Conservation (phyloP, 2,113 vertebrate species). For the Peromyscus californicus region DNA sequence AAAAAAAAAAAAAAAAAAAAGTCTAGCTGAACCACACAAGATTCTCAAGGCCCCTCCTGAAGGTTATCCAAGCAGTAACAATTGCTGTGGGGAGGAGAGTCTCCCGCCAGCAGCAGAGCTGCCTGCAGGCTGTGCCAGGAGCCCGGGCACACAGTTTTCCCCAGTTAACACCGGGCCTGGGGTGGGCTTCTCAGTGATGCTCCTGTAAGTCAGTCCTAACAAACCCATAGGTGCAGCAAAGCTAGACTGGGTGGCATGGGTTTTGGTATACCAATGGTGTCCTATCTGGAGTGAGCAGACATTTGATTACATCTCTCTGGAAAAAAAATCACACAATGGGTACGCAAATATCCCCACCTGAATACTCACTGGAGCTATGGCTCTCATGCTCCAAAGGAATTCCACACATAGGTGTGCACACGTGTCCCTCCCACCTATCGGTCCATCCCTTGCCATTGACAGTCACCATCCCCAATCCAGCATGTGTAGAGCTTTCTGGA, state of each 20-base stretch:
- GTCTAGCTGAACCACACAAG: not conserved
- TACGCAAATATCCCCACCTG: not conserved
- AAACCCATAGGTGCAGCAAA: not conserved
- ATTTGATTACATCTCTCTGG: not conserved
- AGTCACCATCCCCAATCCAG: not conserved
- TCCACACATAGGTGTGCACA: not conserved
- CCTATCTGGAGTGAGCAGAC: not conserved
- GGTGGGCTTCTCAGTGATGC: not conserved
- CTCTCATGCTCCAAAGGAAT: not conserved
- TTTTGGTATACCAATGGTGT: not conserved
- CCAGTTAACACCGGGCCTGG: not conserved
- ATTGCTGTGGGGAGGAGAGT: no score
- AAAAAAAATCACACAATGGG: not conserved
- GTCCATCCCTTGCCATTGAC: not conserved
- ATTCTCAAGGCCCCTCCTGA: not conserved
- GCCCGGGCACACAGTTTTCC: no score
- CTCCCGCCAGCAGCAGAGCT: not conserved
- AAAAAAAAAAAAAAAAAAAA: not conserved
- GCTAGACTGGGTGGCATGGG: not conserved
- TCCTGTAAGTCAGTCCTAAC: not conserved
- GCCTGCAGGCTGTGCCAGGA: not conserved
- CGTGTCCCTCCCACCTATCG: fast-evolving
- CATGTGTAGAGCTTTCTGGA: not conserved
- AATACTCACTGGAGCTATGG: no score
- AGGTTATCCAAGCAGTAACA: not conserved